Evolutionary conservation across 2,113 vertebrate species (phyloP), one percentile per base, ranked within the genome.

Genomic region (Ictalurus furcatus): DNA sequence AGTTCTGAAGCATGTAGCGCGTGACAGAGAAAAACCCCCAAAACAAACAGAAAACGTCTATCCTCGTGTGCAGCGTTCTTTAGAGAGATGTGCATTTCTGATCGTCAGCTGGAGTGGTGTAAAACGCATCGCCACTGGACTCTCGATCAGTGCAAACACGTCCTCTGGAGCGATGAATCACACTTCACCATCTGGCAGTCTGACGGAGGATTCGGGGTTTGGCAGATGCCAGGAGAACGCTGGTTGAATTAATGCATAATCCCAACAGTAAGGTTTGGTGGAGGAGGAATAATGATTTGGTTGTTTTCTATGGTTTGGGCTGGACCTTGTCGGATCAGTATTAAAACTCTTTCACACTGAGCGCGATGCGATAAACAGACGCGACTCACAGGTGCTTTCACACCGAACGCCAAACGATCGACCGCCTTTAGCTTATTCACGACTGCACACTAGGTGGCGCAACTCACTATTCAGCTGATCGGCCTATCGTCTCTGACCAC

Each of bases 221-320:
- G 30, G 81, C 81, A 84, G 81, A 84, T 54, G 63, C 84, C 84
- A 30, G 44, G 7, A 85, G 61, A 85, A 54, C 11, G 37, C 63
- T 52, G 40, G 63, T 69, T 16, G 44, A 16, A 4, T 69, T 85
- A 54, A 67, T 69, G 40, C 28, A 69, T 69, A 48, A 85, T 85
- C 84, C 44, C 63, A 85, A 21, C 14, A 54, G 84, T 52, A 69
- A 2, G 65, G 6, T 85, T 44, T 67, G 63, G 59, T 85, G 83
- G 83, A 85, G 63, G 44, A 52, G 63, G 84, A 85, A 85, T 85
- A 52, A 85, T 52, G 28, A 25, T 48, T 85, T 67, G 84, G 84
- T 63, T 85, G 81, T 14, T 40, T 44, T 44, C 34, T 44, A 3
- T 8, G 9, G 12, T 16, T 40, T 84, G 40, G 6, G 28, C 28